These are phyloP conservation scores for Gallinago jamesoni DNA, from an alignment of 2,113 vertebrate genomes.

Conservation along the genomic window DNA sequence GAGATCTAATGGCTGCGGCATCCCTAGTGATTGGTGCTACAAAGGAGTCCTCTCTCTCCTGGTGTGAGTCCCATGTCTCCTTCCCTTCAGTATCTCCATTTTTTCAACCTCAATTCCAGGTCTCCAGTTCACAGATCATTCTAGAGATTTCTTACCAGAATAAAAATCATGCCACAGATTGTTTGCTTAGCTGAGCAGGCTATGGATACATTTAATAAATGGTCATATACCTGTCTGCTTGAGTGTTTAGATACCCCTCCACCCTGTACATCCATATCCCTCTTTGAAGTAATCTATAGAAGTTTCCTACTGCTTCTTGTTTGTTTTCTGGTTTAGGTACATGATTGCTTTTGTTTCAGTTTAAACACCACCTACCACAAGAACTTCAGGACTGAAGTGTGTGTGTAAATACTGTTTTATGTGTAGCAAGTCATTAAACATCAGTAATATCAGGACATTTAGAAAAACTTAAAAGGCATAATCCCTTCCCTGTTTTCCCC, in stretches of 20 bases:
- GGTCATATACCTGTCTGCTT: background rate
- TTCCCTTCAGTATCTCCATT: background rate
- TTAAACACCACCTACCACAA: background rate
- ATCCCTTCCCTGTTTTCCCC: background rate
- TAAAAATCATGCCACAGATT: background rate
- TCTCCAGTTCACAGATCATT: background rate
- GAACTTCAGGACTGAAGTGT: background rate
- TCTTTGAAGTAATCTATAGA: background rate
- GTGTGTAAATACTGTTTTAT: background rate
- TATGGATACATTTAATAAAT: background rate
- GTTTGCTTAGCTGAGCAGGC: background rate
- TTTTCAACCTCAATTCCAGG: background rate
- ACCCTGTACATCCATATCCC: no score
- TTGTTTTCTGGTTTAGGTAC: background rate
- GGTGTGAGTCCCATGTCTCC: background rate
- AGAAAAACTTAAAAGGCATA: background rate
- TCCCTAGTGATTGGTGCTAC: background rate
- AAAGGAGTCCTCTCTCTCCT: background rate
- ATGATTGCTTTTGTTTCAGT: background rate
- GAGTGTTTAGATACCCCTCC: background rate
- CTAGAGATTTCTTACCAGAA: background rate
- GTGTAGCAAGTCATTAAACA: background rate
- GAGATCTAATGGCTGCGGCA: background rate
- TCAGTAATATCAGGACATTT: background rate
- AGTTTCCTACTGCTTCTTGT: background rate